A percentile compares a stretch with the other conserved stretches of the same genome.
Evolutionary conservation across 2,888 invertebrate genomes (phyloP).

Genomic region (Aleiodes testaceus): DNA sequence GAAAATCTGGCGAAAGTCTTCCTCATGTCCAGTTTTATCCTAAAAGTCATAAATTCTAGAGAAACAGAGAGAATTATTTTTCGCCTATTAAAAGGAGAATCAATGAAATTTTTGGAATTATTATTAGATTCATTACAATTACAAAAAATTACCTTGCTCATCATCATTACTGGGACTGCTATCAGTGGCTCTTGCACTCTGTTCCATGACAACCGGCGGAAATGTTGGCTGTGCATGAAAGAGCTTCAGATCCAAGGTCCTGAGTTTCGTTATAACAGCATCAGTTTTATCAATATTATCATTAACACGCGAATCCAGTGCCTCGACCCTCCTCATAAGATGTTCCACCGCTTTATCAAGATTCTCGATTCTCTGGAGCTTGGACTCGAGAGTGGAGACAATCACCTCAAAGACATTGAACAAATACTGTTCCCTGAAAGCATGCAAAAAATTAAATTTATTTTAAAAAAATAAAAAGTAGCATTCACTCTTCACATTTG

Average conservation of each 20-base stretch:
- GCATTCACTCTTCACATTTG: slow-evolving; percentile 25
- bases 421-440: slow-evolving; percentile 88
- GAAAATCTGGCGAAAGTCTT: too few relatives aligned
- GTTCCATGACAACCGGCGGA: slow-evolving; percentile 68
- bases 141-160: slow-evolving; percentile 45
- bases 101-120: too few relatives aligned
- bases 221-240: slow-evolving; percentile 76
- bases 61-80: too few relatives aligned
- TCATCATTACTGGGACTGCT: slow-evolving; percentile 58
- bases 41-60: too few relatives aligned
- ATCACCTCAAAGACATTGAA: slow-evolving; percentile 93
- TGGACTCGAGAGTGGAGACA: slow-evolving; percentile 90
- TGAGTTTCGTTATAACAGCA: slow-evolving; percentile 84
- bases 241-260: slow-evolving; percentile 83
- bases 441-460: slow-evolving; percentile 46
- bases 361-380: slow-evolving; percentile 90
- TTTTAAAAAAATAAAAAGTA: background rate
- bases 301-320: slow-evolving; percentile 85
- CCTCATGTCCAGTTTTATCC: too few relatives aligned
- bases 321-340: slow-evolving; percentile 88
- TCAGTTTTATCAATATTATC: slow-evolving; percentile 91
- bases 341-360: slow-evolving; percentile 91
- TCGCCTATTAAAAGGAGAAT: too few relatives aligned
- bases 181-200: slow-evolving; percentile 57
- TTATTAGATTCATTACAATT: too few relatives aligned